Evolutionary conservation across 2,888 invertebrate species (phyloP).

Genomic region (Allolobophora icterica): DNA sequence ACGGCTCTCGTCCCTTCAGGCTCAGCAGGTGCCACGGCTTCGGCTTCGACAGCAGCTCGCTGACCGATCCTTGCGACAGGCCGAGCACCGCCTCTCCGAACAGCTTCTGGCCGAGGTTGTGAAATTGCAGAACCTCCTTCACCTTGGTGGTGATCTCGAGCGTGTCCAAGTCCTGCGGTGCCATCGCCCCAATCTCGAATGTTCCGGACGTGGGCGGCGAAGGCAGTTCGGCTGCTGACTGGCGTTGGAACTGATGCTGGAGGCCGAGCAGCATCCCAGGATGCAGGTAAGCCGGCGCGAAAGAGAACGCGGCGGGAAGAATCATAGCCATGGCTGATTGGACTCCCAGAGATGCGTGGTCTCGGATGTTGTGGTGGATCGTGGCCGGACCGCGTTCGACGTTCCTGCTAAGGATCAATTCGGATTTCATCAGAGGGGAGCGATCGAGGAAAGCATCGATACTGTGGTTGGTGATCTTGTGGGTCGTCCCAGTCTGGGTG

Average conservation of each 20-base stretch:
- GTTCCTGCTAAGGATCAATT: neutral
- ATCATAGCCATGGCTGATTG: slow-evolving; percentile 46
- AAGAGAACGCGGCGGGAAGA: slow-evolving; percentile 38
- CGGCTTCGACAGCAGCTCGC: slow-evolving; percentile 94
- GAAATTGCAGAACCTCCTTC: slow-evolving; percentile 92
- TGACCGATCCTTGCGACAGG: slow-evolving; percentile 89
- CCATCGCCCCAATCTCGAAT: slow-evolving; percentile 83
- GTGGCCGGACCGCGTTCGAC: neutral
- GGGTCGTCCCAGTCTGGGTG: neutral
- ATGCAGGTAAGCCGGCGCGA: slow-evolving; percentile 49
- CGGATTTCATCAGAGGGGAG: slow-evolving; percentile 8
- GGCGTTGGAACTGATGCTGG: slow-evolving; percentile 29
- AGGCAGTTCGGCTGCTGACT: slow-evolving; percentile 26
- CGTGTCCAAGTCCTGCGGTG: slow-evolving; percentile 88
- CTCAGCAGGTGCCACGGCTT: slow-evolving; percentile 99
- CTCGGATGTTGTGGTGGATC: slow-evolving; percentile 33
- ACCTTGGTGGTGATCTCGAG: slow-evolving; percentile 94
- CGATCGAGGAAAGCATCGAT: slow-evolving; percentile 33
- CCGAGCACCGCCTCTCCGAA: slow-evolving; percentile 97
- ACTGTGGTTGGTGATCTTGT: slow-evolving; percentile 38
- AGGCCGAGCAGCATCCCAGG: slow-evolving; percentile 38
- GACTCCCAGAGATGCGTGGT: slow-evolving; percentile 1
- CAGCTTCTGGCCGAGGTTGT: slow-evolving; percentile 95
- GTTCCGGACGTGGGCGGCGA: slow-evolving; percentile 37
- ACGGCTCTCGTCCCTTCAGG: slow-evolving; percentile 88